Percentiles rank a stretch among this genome's conserved stretches.
Evolutionary conservation across 2,888 invertebrate species (phyloP).

Genomic region (Dryococelus australis): DNA sequence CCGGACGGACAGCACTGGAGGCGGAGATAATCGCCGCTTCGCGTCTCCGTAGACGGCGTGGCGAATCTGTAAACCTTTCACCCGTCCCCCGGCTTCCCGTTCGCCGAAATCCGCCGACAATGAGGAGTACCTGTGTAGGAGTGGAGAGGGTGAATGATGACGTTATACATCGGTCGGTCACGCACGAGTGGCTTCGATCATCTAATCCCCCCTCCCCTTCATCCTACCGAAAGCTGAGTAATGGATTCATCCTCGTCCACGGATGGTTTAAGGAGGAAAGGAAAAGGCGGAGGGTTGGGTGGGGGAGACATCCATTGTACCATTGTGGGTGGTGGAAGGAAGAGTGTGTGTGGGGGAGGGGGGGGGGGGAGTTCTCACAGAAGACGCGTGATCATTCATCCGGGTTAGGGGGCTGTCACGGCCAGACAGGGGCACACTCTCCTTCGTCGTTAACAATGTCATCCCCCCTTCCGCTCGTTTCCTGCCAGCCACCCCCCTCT

Average conservation of each 20-base stretch:
- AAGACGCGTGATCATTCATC: not conserved
- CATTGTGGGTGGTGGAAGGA: not conserved
- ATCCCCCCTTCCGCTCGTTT: not conserved
- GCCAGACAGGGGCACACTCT: not conserved
- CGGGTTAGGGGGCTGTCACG: not conserved
- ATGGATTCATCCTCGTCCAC: slow-evolving; percentile 3
- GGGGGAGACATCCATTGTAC: not conserved
- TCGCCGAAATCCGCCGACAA: no score
- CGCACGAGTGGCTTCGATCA: slow-evolving; percentile 2
- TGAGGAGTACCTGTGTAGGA: no score
- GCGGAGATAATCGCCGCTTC: no score
- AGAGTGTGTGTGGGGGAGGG: not conserved
- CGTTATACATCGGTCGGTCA: not conserved
- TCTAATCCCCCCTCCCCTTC: not conserved
- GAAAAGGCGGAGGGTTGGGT: not conserved
- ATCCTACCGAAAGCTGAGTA: not conserved
- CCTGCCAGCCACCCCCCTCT: not conserved
- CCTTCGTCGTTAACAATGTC: slow-evolving; percentile 9
- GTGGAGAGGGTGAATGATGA: not conserved
- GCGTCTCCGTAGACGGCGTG: no score
- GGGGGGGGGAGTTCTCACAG: not conserved
- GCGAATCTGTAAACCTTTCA: no score
- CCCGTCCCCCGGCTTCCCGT: no score
- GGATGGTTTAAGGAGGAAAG: not conserved
- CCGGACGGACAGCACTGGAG: no score